Evolutionary conservation across 2,888 invertebrate genomes (phyloP).

Genomic region (Megalurothrips usitatus): DNA sequence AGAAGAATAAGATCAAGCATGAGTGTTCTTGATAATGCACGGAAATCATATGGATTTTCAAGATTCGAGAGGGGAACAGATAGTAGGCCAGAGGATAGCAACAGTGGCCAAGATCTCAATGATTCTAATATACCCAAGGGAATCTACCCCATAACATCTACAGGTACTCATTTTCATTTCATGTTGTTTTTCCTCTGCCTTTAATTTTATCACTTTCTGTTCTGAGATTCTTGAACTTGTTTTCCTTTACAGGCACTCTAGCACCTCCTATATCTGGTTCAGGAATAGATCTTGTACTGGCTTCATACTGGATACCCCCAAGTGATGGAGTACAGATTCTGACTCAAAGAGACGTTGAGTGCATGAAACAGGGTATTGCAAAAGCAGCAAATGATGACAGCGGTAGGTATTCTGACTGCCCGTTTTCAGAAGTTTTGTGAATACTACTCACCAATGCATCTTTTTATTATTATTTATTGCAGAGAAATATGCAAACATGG

Average conservation of each 20-base stretch:
- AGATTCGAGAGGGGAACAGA: neutral
- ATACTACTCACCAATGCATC: neutral
- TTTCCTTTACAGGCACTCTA: constrained; percentile 45
- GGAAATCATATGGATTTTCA: neutral
- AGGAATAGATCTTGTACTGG: constrained; percentile 61
- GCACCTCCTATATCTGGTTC: constrained; percentile 49
- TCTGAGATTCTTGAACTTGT: constrained; percentile 43
- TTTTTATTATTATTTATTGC: neutral
- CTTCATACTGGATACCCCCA: constrained; percentile 69
- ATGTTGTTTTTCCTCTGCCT: constrained; percentile 27
- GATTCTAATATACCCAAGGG: constrained; percentile 43
- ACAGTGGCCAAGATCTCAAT: too few species aligned
- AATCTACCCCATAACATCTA: constrained; percentile 45
- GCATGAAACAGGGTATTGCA: constrained; percentile 55
- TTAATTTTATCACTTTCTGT: constrained; percentile 34
- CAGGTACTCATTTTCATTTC: constrained; percentile 41
- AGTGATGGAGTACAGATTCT: constrained; percentile 54
- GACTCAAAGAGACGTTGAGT: constrained; percentile 59
- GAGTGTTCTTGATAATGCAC: neutral
- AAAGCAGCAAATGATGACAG: constrained; percentile 37
- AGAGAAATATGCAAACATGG: constrained; percentile 41
- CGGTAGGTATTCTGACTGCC: neutral
- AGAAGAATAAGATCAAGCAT: neutral
- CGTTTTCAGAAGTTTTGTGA: too few species aligned
- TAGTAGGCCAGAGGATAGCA: constrained; percentile 51